Evolutionary conservation across 2,113 vertebrate species (phyloP).

Genomic region (Calypte anna): DNA sequence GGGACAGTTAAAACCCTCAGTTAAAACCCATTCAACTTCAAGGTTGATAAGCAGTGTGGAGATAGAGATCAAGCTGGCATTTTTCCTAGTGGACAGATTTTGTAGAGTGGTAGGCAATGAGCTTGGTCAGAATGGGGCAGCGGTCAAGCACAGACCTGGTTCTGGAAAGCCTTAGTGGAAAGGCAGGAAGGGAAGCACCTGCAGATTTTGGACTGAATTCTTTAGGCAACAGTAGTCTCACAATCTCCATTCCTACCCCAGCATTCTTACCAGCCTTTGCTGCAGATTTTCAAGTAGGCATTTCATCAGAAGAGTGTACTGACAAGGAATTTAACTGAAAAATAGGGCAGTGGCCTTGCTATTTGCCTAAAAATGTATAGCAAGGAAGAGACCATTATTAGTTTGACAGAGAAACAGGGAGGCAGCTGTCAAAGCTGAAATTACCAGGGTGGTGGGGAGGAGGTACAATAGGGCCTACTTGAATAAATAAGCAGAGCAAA

Average conservation of each 20-base stretch:
- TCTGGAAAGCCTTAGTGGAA: not conserved
- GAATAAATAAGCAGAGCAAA: slow-evolving; percentile 34
- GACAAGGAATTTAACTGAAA: slow-evolving; percentile 32
- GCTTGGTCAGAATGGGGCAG: not conserved
- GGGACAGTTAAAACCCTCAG: slow-evolving; percentile 9
- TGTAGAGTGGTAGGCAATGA: not conserved
- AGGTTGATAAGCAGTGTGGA: not conserved
- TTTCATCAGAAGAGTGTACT: slow-evolving; percentile 13
- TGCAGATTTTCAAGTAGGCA: not conserved
- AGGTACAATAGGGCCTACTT: not conserved
- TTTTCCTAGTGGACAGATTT: not conserved
- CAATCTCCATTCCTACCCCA: not conserved
- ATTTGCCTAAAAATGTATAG: slow-evolving; percentile 22
- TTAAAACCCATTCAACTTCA: slow-evolving; percentile 30
- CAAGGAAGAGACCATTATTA: not conserved
- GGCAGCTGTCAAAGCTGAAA: slow-evolving; percentile 29
- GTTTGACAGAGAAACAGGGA: slow-evolving; percentile 34
- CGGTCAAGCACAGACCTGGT: not conserved
- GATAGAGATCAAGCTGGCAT: not conserved
- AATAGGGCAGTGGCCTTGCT: not conserved
- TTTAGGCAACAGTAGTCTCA: not conserved
- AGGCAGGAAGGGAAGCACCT: not conserved
- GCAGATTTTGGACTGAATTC: not conserved
- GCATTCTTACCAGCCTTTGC: not conserved
- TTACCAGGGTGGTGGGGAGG: not conserved